Evolutionary conservation across 2,888 invertebrate genomes (phyloP).

Genomic region (Coleophora flavipennella): DNA sequence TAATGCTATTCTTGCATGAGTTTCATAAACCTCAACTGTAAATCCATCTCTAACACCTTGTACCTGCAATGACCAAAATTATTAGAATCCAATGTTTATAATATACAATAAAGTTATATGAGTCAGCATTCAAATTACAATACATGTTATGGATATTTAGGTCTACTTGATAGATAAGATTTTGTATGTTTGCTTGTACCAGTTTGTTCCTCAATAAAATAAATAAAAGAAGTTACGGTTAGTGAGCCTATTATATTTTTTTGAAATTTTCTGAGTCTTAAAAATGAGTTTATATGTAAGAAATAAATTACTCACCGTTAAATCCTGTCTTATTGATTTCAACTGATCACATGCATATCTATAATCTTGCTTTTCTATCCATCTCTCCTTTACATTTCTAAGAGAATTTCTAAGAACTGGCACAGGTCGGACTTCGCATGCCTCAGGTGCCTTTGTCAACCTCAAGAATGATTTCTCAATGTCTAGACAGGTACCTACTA

Average conservation of each 20-base stretch:
- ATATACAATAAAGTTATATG: too few relatives aligned
- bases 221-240: too few relatives aligned
- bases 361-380: constrained; percentile 94
- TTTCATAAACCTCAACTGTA: constrained; percentile 98
- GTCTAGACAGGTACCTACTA: constrained; percentile 94
- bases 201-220: too few relatives aligned
- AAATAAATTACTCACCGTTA: constrained; percentile 82
- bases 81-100: too few relatives aligned
- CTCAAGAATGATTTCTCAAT: constrained; percentile 97
- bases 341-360: constrained; percentile 98
- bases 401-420: constrained; percentile 88
- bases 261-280: too few relatives aligned
- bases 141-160: too few relatives aligned
- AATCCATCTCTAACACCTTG: constrained; percentile 96
- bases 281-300: background rate
- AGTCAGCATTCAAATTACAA: too few relatives aligned
- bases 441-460: constrained; percentile 95
- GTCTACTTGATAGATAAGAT: too few relatives aligned
- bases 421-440: constrained; percentile 92
- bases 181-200: too few relatives aligned
- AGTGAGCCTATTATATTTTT: too few relatives aligned
- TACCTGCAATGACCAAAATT: constrained; percentile 72
- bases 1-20: constrained; percentile 96
- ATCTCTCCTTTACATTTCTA: constrained; percentile 91
- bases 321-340: constrained; percentile 98